Evolutionary conservation across 2,113 vertebrate genomes (phyloP), one percentile per base, ranked within the genome.

Genomic region (Penelope pileata): DNA sequence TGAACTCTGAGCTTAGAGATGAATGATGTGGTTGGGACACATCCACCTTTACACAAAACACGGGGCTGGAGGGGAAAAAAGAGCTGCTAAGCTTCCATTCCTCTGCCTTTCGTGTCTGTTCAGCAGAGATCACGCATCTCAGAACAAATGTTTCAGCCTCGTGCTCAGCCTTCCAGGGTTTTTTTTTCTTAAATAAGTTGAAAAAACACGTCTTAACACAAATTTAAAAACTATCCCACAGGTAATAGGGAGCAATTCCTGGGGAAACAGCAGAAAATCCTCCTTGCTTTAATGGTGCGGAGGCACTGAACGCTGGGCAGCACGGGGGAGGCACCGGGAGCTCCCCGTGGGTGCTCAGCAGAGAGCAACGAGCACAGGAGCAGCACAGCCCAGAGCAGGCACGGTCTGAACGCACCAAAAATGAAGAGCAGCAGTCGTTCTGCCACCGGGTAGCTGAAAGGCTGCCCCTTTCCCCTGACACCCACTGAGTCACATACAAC

Each of bases 371-470:
- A n/a, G n/a, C n/a, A n/a, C n/a, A n/a, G n/a, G n/a, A n/a, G n/a
- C n/a, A n/a, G 30, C 26, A 32, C 67, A 75, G 67, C 12, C 23
- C 1, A 12, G 9, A 32, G 74, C 53, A 62, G 32, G 18, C 3
- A 5, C 0, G 8, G 40, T 47, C 59, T 58, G 16, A 43, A 21
- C 30, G 9, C 58, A 83, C 6, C 38, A 50, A 40, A 54, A 85
- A 50, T 14, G 0, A 43, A 43, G 6, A 40, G 16, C n/a, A 66
- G 38, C 26, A 4, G 5, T 24, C 24, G 0, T 26, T 42, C 6
- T 36, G 60, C 18, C 2, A 15, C 32, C n/a, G n/a, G n/a, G n/a
- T n/a, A n/a, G n/a, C 15, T 48, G 63, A 48, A n/a, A n/a, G 32
- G 50, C 70, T 78, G 32, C 69, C 48, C 68, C 29, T 36, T 56